Conservation (phyloP, 2,113 vertebrate species). For the Tragelaphus buxtoni region DNA sequence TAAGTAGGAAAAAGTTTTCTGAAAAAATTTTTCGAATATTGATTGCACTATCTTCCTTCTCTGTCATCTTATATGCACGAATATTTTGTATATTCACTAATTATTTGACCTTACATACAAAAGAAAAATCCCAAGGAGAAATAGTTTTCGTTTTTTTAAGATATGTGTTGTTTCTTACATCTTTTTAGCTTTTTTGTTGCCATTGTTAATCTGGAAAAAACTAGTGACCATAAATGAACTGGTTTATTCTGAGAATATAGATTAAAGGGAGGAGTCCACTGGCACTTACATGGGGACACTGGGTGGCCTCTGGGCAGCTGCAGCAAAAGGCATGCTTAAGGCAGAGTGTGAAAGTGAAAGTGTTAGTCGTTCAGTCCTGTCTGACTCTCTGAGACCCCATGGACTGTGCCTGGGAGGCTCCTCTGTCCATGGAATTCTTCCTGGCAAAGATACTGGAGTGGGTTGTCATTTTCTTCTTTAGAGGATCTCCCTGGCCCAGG, state of each 20-base stretch:
- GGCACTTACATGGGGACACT: not conserved
- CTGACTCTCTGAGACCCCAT: not conserved
- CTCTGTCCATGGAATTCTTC: not conserved
- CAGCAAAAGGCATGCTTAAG: not conserved
- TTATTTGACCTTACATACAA: not conserved
- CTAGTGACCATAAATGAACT: not conserved
- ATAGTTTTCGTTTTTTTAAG: not conserved
- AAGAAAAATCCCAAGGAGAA: not conserved
- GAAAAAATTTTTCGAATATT: not conserved
- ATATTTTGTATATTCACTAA: not conserved
- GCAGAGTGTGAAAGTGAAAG: not conserved
- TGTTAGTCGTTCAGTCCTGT: fast-evolving
- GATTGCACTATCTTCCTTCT: not conserved
- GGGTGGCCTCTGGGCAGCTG: fast-evolving
- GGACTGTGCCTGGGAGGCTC: not conserved
- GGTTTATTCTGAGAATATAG: not conserved
- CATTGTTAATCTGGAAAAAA: not conserved
- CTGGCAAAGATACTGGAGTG: not conserved
- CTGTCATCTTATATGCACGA: not conserved
- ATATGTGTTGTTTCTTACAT: not conserved
- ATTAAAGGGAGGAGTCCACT: not conserved
- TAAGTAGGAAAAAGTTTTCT: not conserved
- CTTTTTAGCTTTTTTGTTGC: not conserved
- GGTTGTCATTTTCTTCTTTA: not conserved
- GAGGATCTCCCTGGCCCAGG: not conserved